phyloP scores from a whole-genome alignment of 2,888 invertebrate species.

The Tetrapedia diversipes region DNA sequence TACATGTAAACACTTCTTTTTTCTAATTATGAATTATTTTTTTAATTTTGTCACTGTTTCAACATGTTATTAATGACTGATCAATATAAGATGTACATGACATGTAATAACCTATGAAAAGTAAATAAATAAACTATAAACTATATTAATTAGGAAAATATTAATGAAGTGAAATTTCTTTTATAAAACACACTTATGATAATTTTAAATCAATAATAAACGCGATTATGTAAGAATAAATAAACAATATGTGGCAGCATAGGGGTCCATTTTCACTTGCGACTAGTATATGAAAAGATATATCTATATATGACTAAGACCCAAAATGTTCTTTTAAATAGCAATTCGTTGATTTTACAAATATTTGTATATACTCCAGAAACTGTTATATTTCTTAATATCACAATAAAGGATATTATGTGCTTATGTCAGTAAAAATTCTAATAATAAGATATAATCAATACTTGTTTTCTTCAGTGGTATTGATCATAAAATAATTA shows the following conservation, averaged over 20 bases:
- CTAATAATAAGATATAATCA: too few species aligned
- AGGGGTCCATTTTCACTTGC: too few species aligned
- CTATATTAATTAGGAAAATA: slow-evolving; percentile 57
- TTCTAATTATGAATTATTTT: slow-evolving; percentile 27
- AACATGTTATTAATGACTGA: slow-evolving; percentile 19
- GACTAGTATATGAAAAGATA: too few species aligned
- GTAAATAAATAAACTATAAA: slow-evolving; percentile 66
- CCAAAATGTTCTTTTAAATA: too few species aligned
- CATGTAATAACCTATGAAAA: slow-evolving; percentile 41
- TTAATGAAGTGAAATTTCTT: slow-evolving; percentile 27
- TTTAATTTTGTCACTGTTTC: slow-evolving; percentile 10
- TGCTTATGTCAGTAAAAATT: too few species aligned
- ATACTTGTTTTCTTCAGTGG: too few species aligned
- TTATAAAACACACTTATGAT: slow-evolving; percentile 43
- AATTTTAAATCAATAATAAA: slow-evolving; percentile 60
- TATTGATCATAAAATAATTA: too few species aligned
- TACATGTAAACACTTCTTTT: slow-evolving; percentile 27
- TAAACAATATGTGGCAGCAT: slow-evolving; percentile 69
- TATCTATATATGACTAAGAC: too few species aligned
- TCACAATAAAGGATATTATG: too few species aligned
- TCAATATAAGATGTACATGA: slow-evolving; percentile 28
- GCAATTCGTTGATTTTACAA: too few species aligned
- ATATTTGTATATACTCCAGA: too few species aligned
- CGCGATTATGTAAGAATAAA: slow-evolving; percentile 66
- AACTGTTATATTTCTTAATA: too few species aligned